Evolutionary conservation across 2,888 invertebrate genomes (phyloP).

Genomic region (Cepaea hortensis): DNA sequence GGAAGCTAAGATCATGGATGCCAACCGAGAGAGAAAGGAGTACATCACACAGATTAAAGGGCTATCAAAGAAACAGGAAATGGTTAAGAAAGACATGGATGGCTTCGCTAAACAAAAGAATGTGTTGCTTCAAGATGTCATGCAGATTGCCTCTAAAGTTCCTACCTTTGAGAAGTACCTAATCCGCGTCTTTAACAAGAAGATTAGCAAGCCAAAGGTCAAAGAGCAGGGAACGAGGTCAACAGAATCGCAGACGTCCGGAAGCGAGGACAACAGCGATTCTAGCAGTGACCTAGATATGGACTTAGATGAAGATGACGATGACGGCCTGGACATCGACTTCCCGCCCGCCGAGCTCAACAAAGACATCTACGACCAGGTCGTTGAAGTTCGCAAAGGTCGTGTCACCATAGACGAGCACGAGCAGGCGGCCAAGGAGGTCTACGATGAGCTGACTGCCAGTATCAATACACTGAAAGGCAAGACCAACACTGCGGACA

Average conservation of each 20-base stretch:
- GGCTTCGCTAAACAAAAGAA: constrained; percentile 19
- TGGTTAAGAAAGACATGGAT: constrained; percentile 38
- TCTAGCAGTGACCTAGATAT: constrained; percentile 42
- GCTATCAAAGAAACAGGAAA: constrained; percentile 27
- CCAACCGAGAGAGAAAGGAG: constrained; percentile 39
- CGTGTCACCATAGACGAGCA: constrained; percentile 26
- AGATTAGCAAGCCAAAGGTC: constrained; percentile 10
- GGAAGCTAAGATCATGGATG: constrained; percentile 25
- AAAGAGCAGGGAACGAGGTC: background rate
- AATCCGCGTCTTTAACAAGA: constrained; percentile 45
- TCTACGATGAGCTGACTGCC: constrained; percentile 19
- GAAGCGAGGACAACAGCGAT: constrained; percentile 31
- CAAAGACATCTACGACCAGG: constrained; percentile 37
- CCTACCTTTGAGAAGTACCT: constrained; percentile 46
- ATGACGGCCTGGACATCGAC: constrained; percentile 46
- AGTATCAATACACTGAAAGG: constrained; percentile 21
- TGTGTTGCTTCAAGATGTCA: constrained; percentile 38
- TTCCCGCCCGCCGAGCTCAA: constrained; percentile 44
- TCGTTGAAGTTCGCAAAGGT: constrained; percentile 27
- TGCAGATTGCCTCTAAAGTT: constrained; percentile 31
- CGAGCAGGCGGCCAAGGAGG: constrained; percentile 20
- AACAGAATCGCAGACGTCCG: background rate
- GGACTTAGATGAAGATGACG: constrained; percentile 42
- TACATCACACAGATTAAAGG: constrained; percentile 30
- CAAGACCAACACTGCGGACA: constrained; percentile 19